phyloP scores from a whole-genome alignment of 1,140 invertebrate genomes.

The Cephus cinctus region DNA sequence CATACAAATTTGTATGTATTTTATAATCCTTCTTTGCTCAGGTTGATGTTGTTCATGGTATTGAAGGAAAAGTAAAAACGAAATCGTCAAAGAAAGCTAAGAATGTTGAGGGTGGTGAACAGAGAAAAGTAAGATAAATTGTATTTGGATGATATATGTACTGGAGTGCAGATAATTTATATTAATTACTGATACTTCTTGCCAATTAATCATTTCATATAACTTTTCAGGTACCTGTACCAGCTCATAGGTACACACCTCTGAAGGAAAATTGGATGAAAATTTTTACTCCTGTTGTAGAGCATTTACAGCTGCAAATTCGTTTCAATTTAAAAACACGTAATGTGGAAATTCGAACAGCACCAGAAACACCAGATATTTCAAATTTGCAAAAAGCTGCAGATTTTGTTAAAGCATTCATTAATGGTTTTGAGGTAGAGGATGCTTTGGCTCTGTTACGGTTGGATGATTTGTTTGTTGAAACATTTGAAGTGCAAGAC shows the following conservation, averaged over 20 bases:
- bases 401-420: constrained; percentile 97
- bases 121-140: constrained; percentile 63
- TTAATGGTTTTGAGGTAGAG: constrained; percentile 96
- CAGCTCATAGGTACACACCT: constrained; percentile 81
- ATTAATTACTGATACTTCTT: constrained; percentile 9
- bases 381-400: constrained; percentile 94
- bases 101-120: constrained; percentile 52
- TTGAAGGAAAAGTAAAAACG: constrained; percentile 59
- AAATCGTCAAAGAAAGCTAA: constrained; percentile 57
- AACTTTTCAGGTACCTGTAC: constrained; percentile 63
- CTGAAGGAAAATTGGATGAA: constrained; percentile 97
- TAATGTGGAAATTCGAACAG: constrained; percentile 83
- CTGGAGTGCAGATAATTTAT: constrained; percentile 7
- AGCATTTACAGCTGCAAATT: constrained; percentile 92
- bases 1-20: constrained; percentile 16
- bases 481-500: constrained; percentile 96
- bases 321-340: constrained; percentile 91
- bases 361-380: constrained; percentile 80
- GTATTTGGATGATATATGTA: constrained; percentile 63
- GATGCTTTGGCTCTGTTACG: constrained; percentile 93
- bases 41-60: constrained; percentile 65
- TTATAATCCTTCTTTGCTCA: constrained; percentile 32
- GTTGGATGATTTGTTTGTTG: constrained; percentile 96
- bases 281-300: constrained; percentile 94
- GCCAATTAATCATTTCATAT: neutral